Base-by-base conservation (phyloP, 2,888 invertebrate species). In the Drosophila limbata region DNA sequence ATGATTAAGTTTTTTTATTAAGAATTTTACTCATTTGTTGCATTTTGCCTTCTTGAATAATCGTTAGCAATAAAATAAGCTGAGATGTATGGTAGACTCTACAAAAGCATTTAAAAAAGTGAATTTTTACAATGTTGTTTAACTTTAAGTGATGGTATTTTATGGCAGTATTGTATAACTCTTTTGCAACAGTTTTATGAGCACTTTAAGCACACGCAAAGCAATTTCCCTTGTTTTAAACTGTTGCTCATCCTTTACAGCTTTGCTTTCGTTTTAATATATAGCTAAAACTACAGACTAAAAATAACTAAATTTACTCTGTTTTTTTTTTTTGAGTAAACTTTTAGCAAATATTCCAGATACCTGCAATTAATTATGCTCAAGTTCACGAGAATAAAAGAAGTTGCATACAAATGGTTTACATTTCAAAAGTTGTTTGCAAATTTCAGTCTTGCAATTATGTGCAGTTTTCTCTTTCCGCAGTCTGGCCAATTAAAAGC, bases 401-500 rank as follows among this genome's bases (percentile, higher is more conserved):
- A 50, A 50, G 19, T 19, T 33, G 50, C 50, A 21, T 50, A 21
- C 25, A 28, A 35, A 15, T 42, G 19, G 33, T 53, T 53, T 62
- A 19, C 21, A 45, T 51, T 37, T 10, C 15, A 50, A 50, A 48
- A 31, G 44, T 40, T 61, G 37, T 13, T 13, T 10, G 4, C 19
- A 42, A 69, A 63, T 15, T 45, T 68, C 17, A 31, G 25, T 9
- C 9, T 19, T 31, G 57, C 44, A 69, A 35, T 57, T 52, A 31
- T 33, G 11, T 33, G 17, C 15, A 44, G 39, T 13, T 60, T 42
- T 45, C 11, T 19, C 28, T 9, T 4, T n/a, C n/a, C 19, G 11
- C 28, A 44, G 21, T 13, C 3, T 48, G 62, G 66, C 77, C 77
- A 84, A 85, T 84, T 81, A 84, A 68, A 71, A 25, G 42, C 69